These are phyloP conservation scores for Acanthis flammea DNA, from an alignment of 2,797 vertebrate species.

Conservation along the genomic window DNA sequence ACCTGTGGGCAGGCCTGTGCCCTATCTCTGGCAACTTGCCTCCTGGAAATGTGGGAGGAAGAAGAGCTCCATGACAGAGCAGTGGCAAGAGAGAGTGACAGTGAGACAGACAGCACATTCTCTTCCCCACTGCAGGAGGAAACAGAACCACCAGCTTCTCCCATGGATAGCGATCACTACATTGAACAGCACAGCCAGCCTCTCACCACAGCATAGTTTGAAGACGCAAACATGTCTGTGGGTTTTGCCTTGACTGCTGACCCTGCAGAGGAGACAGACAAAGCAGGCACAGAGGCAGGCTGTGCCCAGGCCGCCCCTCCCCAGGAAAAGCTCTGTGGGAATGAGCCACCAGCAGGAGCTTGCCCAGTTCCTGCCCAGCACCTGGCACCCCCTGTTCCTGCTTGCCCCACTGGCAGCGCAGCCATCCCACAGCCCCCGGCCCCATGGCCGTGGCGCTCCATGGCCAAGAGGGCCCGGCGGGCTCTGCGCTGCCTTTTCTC, in stretches of 20 bases:
- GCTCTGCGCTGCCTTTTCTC: no score
- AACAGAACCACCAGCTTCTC: neutral
- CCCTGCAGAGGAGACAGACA: no score
- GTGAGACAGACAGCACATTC: accelerated
- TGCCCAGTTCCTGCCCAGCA: no score
- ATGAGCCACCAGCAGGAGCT: no score
- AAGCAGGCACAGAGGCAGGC: no score
- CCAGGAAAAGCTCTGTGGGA: no score
- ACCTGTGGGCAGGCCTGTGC: neutral
- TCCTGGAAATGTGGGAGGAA: neutral
- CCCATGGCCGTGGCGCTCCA: neutral
- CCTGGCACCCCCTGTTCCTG: no score
- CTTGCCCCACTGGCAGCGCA: no score
- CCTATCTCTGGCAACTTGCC: neutral
- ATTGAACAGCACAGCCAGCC: neutral
- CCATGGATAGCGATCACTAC: neutral
- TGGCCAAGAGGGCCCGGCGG: no score
- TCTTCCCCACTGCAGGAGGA: neutral
- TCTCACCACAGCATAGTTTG: accelerated
- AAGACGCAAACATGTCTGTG: neutral
- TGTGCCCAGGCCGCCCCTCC: no score
- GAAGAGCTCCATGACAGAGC: neutral
- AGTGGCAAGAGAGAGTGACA: neutral
- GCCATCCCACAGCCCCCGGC: neutral
- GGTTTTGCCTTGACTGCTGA: neutral